Evolutionary conservation across 1,140 invertebrate species (phyloP).

Genomic region (Drosophila elegans): DNA sequence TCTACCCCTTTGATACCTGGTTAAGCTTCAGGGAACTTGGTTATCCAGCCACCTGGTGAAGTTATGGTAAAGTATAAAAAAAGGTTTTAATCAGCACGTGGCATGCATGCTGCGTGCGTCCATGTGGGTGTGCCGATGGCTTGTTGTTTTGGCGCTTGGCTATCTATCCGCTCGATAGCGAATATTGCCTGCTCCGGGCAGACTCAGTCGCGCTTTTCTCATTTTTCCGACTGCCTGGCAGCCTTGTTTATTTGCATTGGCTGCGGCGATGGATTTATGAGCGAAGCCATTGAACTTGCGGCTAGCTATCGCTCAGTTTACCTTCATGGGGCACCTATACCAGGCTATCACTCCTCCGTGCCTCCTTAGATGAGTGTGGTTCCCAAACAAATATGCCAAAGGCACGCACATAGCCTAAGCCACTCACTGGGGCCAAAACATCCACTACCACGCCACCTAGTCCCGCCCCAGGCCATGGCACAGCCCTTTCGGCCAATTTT

Average conservation of each 20-base stretch:
- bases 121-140: slow-evolving; percentile 1
- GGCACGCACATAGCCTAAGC: slow-evolving; percentile 55
- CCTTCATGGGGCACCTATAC: not conserved
- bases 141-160: slow-evolving; percentile 38
- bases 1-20: not conserved
- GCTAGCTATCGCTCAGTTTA: slow-evolving; percentile 14
- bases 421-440: slow-evolving; percentile 24
- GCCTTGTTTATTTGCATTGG: slow-evolving; percentile 75
- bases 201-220: slow-evolving; percentile 10
- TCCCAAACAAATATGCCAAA: slow-evolving; percentile 68
- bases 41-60: not conserved
- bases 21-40: not conserved
- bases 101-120: slow-evolving; percentile 24
- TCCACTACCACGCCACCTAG: slow-evolving; percentile 4
- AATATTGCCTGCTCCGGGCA: slow-evolving; percentile 44
- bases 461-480: not conserved
- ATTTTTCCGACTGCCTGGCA: slow-evolving; percentile 15
- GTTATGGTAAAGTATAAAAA: slow-evolving; percentile 6
- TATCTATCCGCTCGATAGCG: slow-evolving; percentile 48
- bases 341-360: slow-evolving; percentile 3
- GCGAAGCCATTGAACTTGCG: slow-evolving; percentile 63
- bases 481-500: slow-evolving; percentile 25
- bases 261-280: slow-evolving; percentile 72
- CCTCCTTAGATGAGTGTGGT: slow-evolving; percentile 10
- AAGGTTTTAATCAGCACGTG: slow-evolving; percentile 41